These are phyloP conservation scores for Gorsachius magnificus DNA, from an alignment of 2,797 vertebrate species.

Conservation along the genomic window DNA sequence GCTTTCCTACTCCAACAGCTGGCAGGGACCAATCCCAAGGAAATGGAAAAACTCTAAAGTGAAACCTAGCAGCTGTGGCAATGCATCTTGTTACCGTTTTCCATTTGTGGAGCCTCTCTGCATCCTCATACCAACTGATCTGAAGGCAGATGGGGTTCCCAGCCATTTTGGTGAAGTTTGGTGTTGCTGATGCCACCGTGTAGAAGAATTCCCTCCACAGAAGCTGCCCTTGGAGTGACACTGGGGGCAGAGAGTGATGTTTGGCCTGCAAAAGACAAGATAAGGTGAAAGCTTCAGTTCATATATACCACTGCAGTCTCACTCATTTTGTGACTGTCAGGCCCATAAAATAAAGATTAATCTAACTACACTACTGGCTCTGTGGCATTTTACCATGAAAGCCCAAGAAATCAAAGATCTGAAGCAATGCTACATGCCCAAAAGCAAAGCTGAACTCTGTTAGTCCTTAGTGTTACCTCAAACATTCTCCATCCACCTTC, in stretches of 20 bases:
- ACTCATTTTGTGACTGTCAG: neutral
- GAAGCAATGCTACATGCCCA: neutral
- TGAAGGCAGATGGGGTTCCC: conserved; percentile 93
- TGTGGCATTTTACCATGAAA: neutral
- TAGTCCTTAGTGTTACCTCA: neutral
- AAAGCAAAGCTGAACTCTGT: neutral
- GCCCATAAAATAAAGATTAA: neutral
- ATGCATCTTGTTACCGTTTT: conserved; percentile 5
- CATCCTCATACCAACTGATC: conserved; percentile 91
- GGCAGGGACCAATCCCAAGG: neutral
- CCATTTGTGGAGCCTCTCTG: conserved; percentile 81
- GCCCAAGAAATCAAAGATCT: neutral
- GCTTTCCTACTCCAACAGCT: neutral
- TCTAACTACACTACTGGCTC: neutral
- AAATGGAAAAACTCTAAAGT: neutral
- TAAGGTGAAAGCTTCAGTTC: conserved; percentile 80
- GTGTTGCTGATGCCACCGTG: conserved; percentile 89
- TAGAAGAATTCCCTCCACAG: conserved; percentile 96
- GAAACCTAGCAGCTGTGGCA: neutral
- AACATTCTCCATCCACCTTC: neutral
- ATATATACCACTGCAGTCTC: conserved; percentile 1
- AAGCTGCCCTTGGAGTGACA: conserved; percentile 91
- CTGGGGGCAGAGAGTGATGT: conserved; percentile 84
- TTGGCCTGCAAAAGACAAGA: conserved; percentile 65
- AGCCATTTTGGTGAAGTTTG: conserved; percentile 94